Base-by-base conservation (phyloP, 1,140 invertebrate species). In the Dreissena polymorpha region DNA sequence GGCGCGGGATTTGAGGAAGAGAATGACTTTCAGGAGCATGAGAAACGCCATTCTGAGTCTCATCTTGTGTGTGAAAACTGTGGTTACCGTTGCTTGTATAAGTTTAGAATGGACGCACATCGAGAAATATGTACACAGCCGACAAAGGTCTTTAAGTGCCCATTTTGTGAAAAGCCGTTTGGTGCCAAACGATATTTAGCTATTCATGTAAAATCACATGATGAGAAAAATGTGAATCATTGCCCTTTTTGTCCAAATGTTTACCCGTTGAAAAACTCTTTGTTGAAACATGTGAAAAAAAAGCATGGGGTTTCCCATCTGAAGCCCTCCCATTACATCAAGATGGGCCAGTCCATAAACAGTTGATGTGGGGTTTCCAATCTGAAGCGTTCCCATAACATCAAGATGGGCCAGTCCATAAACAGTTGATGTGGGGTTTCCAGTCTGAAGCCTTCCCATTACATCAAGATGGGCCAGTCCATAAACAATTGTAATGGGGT, bases 231-330 rank as follows among this genome's bases (percentile, higher is more conserved):
- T 49, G 23, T 72, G 27, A 25, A 72, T 49, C 25, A 25, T 13
- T 72, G 70, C 23, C 70, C 70, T 18, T 72, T 49, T 51, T 72
- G 70, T 51, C 70, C 25, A 6, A 72, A 72, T 18, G 49, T 49
- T 39, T 72, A 72, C 70, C 70, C 70, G 23, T 51, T 72, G 70
- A 72, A 72, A 51, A 72, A 72, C 49, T 72, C 70, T 49, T 51
- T 72, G 25, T 51, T 72, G 16, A 72, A 72, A 72, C 70, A 72
- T 72, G 49, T 72, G 25, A 72, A 72, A 18, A 72, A 72, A n/a
- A 72, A 72, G 49, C 70, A 72, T 39, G 23, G 57, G 21, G 12
- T 60, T 60, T 60, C 57, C 2, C 57, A 23, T 39, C 39, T 39
- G 39, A 39, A 39, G 39, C 39, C 39, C 3, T 39, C 39, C 39